Evolutionary conservation across 2,888 invertebrate species (phyloP).

Genomic region (Andricus curvator): DNA sequence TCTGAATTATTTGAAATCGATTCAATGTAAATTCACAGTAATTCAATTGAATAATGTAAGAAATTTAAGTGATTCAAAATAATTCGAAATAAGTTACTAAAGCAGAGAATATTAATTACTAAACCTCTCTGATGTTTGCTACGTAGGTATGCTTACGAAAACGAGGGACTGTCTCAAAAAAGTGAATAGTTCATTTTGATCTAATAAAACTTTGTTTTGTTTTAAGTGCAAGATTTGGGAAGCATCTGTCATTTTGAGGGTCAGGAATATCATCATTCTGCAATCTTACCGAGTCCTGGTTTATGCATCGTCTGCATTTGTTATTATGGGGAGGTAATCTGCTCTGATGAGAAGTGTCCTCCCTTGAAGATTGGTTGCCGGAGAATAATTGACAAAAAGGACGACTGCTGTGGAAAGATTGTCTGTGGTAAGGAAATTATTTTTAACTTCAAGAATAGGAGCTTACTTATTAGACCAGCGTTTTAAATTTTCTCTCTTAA

Average conservation of each 20-base stretch:
- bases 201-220: slow-evolving; percentile 30
- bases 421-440: slow-evolving; percentile 79
- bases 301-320: slow-evolving; percentile 82
- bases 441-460: background rate
- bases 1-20: too few relatives aligned
- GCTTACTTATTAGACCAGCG: background rate
- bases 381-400: slow-evolving; percentile 70
- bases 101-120: too few relatives aligned
- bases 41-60: too few relatives aligned
- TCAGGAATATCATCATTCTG: slow-evolving; percentile 80
- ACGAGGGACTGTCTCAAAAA: too few relatives aligned
- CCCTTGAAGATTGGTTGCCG: slow-evolving; percentile 79
- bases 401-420: slow-evolving; percentile 79
- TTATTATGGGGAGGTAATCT: slow-evolving; percentile 81
- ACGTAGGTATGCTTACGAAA: too few relatives aligned
- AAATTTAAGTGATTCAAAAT: too few relatives aligned
- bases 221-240: slow-evolving; percentile 57
- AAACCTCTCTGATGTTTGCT: too few relatives aligned
- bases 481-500: background rate
- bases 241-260: slow-evolving; percentile 73
- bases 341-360: slow-evolving; percentile 81
- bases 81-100: too few relatives aligned
- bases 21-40: too few relatives aligned
- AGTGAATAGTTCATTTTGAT: too few relatives aligned
- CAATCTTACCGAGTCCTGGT: slow-evolving; percentile 79